A percentile compares a stretch with the other conserved stretches of the same genome.
Conservation (phyloP, 2,888 invertebrate species). For the Hoplodrina ambigua region DNA sequence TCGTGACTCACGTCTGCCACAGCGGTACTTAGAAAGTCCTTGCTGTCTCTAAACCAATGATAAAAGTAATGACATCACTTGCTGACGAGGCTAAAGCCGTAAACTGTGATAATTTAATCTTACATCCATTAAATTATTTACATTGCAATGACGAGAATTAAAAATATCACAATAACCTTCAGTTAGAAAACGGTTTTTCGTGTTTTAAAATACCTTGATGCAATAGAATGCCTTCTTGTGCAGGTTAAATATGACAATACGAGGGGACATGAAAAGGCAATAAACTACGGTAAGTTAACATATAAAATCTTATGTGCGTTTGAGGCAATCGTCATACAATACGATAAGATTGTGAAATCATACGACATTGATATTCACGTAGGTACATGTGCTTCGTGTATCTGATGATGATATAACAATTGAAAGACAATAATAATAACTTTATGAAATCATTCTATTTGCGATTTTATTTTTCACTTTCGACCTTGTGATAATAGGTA, state of each 20-base stretch:
- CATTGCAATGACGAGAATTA: conserved; percentile 11
- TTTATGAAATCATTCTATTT: conserved; percentile 35
- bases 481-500: conserved; percentile 49
- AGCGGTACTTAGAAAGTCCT: conserved; percentile 72
- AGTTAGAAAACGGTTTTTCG: not conserved
- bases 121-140: conserved; percentile 37
- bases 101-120: conserved; percentile 61
- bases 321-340: conserved; percentile 63
- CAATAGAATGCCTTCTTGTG: conserved; percentile 7
- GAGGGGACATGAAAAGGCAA: conserved; percentile 27
- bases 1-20: conserved; percentile 76
- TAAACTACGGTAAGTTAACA: conserved; percentile 49
- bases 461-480: conserved; percentile 46
- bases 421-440: conserved; percentile 46
- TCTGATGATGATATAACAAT: conserved; percentile 66
- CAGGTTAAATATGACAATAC: conserved; percentile 2
- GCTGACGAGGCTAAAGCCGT: conserved; percentile 54
- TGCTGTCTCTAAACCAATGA: conserved; percentile 64
- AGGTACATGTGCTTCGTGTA: conserved; percentile 53
- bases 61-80: conserved; percentile 64
- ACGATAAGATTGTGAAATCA: conserved; percentile 83
- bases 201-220: conserved; percentile 19
- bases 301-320: conserved; percentile 39
- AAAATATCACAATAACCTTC: conserved; percentile 6
- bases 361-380: conserved; percentile 75